These are phyloP conservation scores for Xestia ashworthii DNA, from an alignment of 2,888 invertebrate species.

Conservation along the genomic window DNA sequence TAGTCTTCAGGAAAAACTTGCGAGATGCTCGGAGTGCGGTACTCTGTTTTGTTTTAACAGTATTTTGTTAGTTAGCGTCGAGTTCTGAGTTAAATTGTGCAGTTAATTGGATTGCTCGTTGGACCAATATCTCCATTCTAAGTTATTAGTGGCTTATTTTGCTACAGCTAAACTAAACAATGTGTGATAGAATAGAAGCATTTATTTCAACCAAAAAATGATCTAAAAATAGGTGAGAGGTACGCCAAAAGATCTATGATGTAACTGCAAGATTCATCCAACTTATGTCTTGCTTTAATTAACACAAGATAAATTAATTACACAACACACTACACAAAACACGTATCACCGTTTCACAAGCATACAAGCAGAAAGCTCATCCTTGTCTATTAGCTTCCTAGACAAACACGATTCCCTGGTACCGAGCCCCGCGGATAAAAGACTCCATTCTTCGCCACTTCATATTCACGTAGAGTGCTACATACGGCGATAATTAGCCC, in stretches of 20 bases:
- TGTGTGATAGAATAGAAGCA: neutral
- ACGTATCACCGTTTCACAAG: slow-evolving; percentile 1
- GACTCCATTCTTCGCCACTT: slow-evolving; percentile 62
- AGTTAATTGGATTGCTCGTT: slow-evolving; percentile 28
- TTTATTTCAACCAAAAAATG: neutral
- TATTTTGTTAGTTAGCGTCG: slow-evolving; percentile 22
- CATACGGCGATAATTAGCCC: slow-evolving; percentile 64
- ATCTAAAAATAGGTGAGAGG: neutral
- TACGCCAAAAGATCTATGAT: neutral
- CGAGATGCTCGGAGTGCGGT: slow-evolving; percentile 36
- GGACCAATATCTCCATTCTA: neutral
- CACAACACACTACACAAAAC: neutral
- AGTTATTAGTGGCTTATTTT: neutral
- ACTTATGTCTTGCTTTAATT: neutral
- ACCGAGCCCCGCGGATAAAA: slow-evolving; percentile 55
- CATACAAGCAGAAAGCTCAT: neutral
- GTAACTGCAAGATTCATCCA: neutral
- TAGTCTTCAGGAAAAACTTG: slow-evolving; percentile 64
- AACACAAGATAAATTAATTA: slow-evolving; percentile 8
- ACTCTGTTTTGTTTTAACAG: slow-evolving; percentile 42
- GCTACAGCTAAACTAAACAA: neutral
- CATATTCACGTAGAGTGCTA: slow-evolving; percentile 62
- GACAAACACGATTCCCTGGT: slow-evolving; percentile 49
- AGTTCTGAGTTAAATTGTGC: slow-evolving; percentile 17
- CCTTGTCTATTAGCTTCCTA: slow-evolving; percentile 37